A percentile compares a stretch with the other conserved stretches of the same genome.
These are phyloP conservation scores for Platygyra sinensis DNA, from an alignment of 64 coral and sea anemone genomes.

Conservation along the genomic window DNA sequence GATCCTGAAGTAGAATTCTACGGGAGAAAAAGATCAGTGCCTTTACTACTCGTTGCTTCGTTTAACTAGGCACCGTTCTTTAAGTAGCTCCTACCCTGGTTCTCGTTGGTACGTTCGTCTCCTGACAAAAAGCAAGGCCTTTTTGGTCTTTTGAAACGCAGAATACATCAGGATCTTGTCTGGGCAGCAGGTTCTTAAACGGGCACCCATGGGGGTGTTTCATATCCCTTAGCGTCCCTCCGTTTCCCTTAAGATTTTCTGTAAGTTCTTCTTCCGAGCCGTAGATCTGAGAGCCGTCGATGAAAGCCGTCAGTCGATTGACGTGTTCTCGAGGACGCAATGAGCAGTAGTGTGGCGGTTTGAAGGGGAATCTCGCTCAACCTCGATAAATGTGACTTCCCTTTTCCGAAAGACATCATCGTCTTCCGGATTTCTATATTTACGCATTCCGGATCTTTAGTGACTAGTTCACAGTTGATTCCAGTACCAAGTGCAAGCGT, in stretches of 20 bases:
- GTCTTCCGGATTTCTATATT: conserved; percentile 21
- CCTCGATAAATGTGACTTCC: conserved; percentile 20
- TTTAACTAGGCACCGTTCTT: too few relatives aligned
- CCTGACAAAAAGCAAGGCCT: conserved; percentile 48
- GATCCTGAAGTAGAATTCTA: neutral
- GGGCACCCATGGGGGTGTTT: neutral
- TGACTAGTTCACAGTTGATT: conserved; percentile 1
- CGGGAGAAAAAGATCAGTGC: neutral
- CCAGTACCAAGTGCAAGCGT: neutral
- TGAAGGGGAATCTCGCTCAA: conserved; percentile 51
- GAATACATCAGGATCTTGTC: neutral
- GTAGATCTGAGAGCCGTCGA: conserved; percentile 52
- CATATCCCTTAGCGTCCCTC: conserved; percentile 5
- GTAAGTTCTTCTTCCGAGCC: neutral
- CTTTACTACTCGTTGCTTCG: neutral
- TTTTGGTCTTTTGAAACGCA: neutral
- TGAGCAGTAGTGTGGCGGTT: neutral
- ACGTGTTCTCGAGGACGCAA: neutral
- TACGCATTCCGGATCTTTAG: conserved; percentile 42
- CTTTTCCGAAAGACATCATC: conserved; percentile 19
- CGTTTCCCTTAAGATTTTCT: neutral
- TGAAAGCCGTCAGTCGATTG: conserved; percentile 30
- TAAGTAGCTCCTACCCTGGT: conserved; percentile 31
- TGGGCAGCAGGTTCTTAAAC: conserved; percentile 17
- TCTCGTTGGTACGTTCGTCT: conserved; percentile 42